A percentile compares a stretch with the other conserved stretches of the same genome.
Conservation (phyloP, 2,113 vertebrate species). For the Dicerorhinus sumatrensis region DNA sequence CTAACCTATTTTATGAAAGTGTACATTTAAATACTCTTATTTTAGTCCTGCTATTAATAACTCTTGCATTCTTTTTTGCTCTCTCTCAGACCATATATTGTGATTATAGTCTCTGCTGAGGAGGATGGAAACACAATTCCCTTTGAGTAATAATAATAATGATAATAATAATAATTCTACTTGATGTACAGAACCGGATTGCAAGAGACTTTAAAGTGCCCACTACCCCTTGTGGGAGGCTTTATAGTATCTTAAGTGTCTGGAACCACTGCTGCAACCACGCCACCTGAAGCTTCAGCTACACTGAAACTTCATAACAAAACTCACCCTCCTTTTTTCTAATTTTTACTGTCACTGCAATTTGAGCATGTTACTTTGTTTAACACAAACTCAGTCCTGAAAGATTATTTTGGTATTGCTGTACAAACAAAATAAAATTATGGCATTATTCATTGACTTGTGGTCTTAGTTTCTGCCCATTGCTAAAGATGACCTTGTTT, state of each 20-base stretch:
- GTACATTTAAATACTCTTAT: conserved; percentile 40
- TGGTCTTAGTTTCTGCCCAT: conserved; percentile 61
- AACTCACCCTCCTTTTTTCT: conserved; percentile 47
- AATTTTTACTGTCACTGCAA: conserved; percentile 45
- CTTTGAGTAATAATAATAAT: conserved; percentile 63
- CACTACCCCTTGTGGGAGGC: conserved; percentile 28
- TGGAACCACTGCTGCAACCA: conserved; percentile 46
- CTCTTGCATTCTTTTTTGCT: conserved; percentile 66
- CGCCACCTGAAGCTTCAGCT: conserved; percentile 51
- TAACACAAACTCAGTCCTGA: conserved; percentile 39
- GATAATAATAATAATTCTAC: conserved; percentile 41
- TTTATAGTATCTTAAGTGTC: conserved; percentile 38
- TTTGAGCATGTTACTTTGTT: conserved; percentile 52
- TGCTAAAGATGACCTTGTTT: conserved; percentile 58
- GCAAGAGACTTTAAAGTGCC: conserved; percentile 49
- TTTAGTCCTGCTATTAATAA: conserved; percentile 57
- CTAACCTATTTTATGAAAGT: conserved; percentile 56
- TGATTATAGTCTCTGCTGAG: conserved; percentile 67
- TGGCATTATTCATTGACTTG: conserved; percentile 28
- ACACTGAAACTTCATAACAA: conserved; percentile 61
- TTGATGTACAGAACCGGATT: conserved; percentile 60
- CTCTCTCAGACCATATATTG: conserved; percentile 57
- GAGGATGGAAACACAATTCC: conserved; percentile 59
- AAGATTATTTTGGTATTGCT: conserved; percentile 59
- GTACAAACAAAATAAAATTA: conserved; percentile 51